Evolutionary conservation across 2,797 vertebrate species (phyloP).

Genomic region (Podarcis siculus): DNA sequence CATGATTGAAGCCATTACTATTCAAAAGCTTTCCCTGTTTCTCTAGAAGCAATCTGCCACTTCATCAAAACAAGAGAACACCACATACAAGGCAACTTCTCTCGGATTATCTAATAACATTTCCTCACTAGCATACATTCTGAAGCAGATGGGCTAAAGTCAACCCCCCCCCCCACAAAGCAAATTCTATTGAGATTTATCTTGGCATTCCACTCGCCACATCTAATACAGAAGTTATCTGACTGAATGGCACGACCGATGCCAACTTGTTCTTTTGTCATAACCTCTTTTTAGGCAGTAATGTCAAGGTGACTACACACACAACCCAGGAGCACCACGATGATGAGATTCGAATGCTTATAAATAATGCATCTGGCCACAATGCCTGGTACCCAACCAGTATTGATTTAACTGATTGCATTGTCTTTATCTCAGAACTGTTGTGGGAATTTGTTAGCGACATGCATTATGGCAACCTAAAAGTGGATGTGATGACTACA

Average conservation of each 20-base stretch:
- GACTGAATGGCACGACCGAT: conserved; percentile 33
- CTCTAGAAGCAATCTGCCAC: not conserved
- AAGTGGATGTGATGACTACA: not conserved
- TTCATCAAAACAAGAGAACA: conserved; percentile 35
- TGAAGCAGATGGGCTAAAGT: conserved; percentile 46
- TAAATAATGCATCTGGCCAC: conserved; percentile 48
- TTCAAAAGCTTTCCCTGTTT: conserved; percentile 46
- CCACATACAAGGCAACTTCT: conserved; percentile 2
- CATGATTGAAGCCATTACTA: conserved; percentile 10
- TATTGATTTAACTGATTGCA: conserved; percentile 26
- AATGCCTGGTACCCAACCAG: conserved; percentile 18
- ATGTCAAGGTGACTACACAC: conserved; percentile 29
- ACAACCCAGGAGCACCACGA: conserved; percentile 24
- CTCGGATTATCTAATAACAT: conserved; percentile 37
- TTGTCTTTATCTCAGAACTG: not conserved
- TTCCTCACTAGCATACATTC: conserved; percentile 41
- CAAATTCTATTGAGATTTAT: conserved; percentile 27
- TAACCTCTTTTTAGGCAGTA: conserved; percentile 42
- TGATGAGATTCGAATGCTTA: conserved; percentile 36
- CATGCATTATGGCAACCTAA: not conserved
- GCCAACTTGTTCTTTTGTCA: conserved; percentile 27
- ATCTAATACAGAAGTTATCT: conserved; percentile 27
- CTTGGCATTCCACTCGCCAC: conserved; percentile 8
- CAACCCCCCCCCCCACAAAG: conserved; percentile 31
- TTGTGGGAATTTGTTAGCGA: conserved; percentile 16